Percentiles rank a stretch among this genome's conserved stretches.
These are phyloP conservation scores for Tetragnatha montana DNA, from an alignment of 2,888 invertebrate genomes.

Conservation along the genomic window DNA sequence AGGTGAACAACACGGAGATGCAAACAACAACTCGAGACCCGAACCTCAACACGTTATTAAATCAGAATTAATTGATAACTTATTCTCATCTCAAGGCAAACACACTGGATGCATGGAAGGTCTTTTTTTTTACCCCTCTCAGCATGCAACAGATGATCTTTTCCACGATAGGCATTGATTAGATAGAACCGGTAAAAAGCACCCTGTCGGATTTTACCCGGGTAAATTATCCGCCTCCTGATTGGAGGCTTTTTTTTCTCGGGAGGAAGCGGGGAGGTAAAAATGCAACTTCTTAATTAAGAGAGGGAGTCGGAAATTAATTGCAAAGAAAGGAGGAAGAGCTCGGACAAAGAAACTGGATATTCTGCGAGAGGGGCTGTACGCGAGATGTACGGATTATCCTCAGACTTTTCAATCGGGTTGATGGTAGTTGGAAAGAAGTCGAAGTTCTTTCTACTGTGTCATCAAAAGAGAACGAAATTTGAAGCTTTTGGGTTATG, in stretches of 20 bases:
- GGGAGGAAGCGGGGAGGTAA: not conserved
- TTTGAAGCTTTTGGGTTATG: not conserved
- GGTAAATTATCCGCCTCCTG: constrained; percentile 9
- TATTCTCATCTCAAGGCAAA: not conserved
- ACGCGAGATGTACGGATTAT: not conserved
- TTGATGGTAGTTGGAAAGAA: not conserved
- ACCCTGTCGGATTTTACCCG: constrained; percentile 7
- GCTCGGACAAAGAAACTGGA: constrained; percentile 5
- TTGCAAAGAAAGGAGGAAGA: constrained; percentile 27
- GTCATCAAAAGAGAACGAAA: not conserved
- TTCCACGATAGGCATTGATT: not conserved
- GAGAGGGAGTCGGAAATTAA: constrained; percentile 27
- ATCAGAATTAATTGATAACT: not conserved
- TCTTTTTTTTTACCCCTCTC: not conserved
- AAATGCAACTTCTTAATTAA: constrained; percentile 52
- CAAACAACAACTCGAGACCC: not conserved
- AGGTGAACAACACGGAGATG: not conserved
- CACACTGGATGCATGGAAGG: not conserved
- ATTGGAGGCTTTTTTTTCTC: not conserved
- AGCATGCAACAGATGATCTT: not conserved
- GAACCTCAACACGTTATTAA: not conserved
- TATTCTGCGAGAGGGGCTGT: not conserved
- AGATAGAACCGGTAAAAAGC: constrained; percentile 12
- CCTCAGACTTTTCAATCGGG: not conserved
- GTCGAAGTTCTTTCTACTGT: not conserved